Percentiles rank a stretch among this genome's conserved stretches.
Evolutionary conservation across 2,113 vertebrate genomes (phyloP).

Genomic region (Callionymus lyra): DNA sequence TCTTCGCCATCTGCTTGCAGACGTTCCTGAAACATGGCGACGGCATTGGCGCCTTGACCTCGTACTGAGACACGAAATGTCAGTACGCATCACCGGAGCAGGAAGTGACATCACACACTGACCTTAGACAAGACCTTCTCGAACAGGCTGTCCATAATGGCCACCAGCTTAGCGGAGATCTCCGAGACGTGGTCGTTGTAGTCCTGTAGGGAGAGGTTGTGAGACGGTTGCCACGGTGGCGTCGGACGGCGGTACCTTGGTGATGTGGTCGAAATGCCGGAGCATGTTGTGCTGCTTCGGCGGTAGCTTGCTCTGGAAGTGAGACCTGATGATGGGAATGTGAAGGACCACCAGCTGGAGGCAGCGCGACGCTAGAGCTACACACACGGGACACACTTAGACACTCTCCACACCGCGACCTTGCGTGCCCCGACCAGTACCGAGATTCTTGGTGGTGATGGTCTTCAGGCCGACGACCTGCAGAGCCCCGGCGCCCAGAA

Average conservation of each 20-base stretch:
- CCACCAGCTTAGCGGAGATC: constrained; percentile 93
- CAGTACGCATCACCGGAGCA: not conserved
- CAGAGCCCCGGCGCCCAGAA: constrained; percentile 91
- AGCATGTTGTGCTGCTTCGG: constrained; percentile 91
- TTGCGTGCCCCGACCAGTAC: constrained; percentile 55
- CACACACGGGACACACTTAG: constrained; percentile 8
- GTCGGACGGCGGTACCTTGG: constrained; percentile 77
- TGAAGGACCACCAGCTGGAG: constrained; percentile 94
- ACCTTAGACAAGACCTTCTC: constrained; percentile 94
- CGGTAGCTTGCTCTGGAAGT: constrained; percentile 90
- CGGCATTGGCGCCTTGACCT: constrained; percentile 95
- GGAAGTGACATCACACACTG: not conserved
- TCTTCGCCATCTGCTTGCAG: constrained; percentile 95
- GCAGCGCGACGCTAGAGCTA: constrained; percentile 91
- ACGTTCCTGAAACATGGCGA: constrained; percentile 90
- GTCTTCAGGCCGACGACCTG: constrained; percentile 97
- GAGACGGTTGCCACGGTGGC: not conserved
- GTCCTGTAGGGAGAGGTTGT: constrained; percentile 67
- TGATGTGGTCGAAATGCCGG: constrained; percentile 95
- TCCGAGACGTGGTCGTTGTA: constrained; percentile 96
- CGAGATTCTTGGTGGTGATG: constrained; percentile 97
- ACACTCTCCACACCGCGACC: not conserved
- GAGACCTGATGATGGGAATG: constrained; percentile 88
- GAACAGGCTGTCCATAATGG: constrained; percentile 96
- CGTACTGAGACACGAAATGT: constrained; percentile 73